Evolutionary conservation across 2,113 vertebrate species (phyloP).

Genomic region (Eulacestoma nigropectus): DNA sequence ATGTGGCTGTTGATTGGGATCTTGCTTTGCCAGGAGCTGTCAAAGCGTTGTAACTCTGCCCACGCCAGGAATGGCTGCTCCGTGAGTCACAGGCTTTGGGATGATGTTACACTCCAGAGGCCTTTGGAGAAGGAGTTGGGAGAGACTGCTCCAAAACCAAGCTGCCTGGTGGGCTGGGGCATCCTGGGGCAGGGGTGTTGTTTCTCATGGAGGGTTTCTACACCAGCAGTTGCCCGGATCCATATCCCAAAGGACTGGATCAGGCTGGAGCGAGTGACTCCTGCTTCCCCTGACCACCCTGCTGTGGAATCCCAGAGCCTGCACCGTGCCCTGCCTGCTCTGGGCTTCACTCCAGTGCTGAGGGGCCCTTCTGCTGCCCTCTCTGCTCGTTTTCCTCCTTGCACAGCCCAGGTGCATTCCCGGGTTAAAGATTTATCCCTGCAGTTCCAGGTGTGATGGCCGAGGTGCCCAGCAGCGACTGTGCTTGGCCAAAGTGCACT

Average conservation of each 20-base stretch:
- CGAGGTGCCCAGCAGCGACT: not conserved
- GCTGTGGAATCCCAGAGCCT: not conserved
- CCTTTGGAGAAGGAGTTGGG: not conserved
- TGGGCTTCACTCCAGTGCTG: not conserved
- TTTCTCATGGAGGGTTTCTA: not conserved
- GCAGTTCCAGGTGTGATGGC: not conserved
- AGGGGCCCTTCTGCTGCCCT: not conserved
- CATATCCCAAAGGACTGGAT: fast-evolving
- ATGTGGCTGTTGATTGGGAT: not conserved
- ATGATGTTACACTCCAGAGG: slow-evolving; percentile 49
- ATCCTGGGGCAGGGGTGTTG: not conserved
- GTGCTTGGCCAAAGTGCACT: not conserved
- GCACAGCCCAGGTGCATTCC: not conserved
- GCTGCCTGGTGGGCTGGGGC: not conserved
- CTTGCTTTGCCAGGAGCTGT: slow-evolving; percentile 8
- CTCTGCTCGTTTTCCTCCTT: not conserved
- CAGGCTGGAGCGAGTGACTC: not conserved
- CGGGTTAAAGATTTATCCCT: not conserved
- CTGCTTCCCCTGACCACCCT: not conserved
- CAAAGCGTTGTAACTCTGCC: not conserved
- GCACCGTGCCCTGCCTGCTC: not conserved
- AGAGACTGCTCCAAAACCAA: fast-evolving
- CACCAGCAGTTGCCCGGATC: not conserved
- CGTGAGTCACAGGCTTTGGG: not conserved
- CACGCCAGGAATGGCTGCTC: not conserved